Evolutionary conservation across 2,888 invertebrate genomes (phyloP).

Genomic region (Yponomeuta plumbellus): DNA sequence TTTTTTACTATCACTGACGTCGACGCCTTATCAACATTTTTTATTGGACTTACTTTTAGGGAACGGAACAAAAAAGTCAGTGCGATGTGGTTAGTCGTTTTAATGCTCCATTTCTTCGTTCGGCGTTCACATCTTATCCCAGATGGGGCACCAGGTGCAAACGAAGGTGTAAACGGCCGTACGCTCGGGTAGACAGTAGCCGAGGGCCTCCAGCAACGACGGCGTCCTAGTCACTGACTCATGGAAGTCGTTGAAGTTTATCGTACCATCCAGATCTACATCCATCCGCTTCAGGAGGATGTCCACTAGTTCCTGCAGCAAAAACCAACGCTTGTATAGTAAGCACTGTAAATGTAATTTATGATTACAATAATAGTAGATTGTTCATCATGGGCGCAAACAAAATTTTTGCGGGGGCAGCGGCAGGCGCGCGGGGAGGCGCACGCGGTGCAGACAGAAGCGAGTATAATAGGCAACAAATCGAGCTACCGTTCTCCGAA

Average conservation of each 20-base stretch:
- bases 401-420: no score
- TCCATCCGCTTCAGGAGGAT: constrained; percentile 85
- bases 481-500: no score
- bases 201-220: constrained; percentile 82
- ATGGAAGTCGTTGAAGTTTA: constrained; percentile 81
- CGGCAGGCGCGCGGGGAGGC: no score
- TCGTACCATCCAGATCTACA: constrained; percentile 82
- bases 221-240: constrained; percentile 79
- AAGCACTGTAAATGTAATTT: no score
- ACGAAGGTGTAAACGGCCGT: constrained; percentile 63
- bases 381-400: no score
- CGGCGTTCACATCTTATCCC: constrained; percentile 52
- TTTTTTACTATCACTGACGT: no score
- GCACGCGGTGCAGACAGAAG: no score
- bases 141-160: constrained; percentile 62
- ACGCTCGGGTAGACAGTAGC: constrained; percentile 82
- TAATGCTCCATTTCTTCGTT: not conserved
- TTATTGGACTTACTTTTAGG: no score
- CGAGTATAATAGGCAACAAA: no score
- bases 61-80: no score
- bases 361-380: no score
- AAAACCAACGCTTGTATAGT: not conserved
- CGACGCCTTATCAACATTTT: no score
- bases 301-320: constrained; percentile 81
- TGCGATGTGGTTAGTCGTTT: not conserved